Conservation (phyloP, 2,113 vertebrate genomes). For the Notechis scutatus region DNA sequence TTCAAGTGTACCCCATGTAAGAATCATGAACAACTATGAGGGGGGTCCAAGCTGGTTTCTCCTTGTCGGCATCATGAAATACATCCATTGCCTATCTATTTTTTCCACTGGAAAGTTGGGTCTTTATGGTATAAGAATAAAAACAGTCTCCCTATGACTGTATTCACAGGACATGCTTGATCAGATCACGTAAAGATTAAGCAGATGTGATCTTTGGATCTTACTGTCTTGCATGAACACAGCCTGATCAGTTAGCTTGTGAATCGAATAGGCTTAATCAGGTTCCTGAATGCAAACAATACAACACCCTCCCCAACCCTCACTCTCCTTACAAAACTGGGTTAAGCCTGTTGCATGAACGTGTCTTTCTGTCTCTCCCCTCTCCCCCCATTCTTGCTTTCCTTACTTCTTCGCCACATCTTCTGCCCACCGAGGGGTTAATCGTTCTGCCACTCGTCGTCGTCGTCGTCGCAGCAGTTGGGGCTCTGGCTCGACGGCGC, state of each 20-base stretch:
- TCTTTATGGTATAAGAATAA: not conserved
- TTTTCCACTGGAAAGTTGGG: not conserved
- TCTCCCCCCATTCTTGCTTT: not conserved
- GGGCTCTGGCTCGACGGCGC: conserved; percentile 54
- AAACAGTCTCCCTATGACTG: not conserved
- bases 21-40: not conserved
- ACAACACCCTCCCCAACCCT: not conserved
- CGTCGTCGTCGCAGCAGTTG: conserved; percentile 26
- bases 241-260: not conserved
- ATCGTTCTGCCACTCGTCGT: conserved; percentile 70
- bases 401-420: not conserved
- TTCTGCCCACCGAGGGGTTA: conserved; percentile 70
- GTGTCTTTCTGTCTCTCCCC: not conserved
- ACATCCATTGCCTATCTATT: not conserved
- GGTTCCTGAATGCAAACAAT: not conserved
- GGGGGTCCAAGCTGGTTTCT: not conserved
- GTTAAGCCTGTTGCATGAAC: not conserved
- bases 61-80: not conserved
- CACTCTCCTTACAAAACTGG: not conserved
- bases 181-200: not conserved
- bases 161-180: not conserved
- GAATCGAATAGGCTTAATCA: not conserved
- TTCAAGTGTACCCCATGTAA: not conserved
- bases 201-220: not conserved
- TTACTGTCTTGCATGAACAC: not conserved